These are phyloP conservation scores for Lamellibrachia satsuma DNA, from an alignment of 2,888 invertebrate genomes.

Conservation along the genomic window DNA sequence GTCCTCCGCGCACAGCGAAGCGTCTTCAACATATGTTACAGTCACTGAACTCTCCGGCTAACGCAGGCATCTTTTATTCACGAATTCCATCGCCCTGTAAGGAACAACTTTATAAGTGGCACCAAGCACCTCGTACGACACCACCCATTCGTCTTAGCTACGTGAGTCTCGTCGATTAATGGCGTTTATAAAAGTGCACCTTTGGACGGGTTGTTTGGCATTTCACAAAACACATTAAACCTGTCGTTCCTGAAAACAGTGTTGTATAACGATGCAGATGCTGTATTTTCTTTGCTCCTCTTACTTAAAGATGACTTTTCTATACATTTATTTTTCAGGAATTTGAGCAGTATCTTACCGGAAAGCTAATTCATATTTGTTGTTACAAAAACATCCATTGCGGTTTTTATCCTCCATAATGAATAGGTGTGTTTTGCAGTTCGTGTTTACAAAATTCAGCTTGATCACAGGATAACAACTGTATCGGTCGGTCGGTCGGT, in stretches of 20 bases:
- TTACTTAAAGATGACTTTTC: no score
- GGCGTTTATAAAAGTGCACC: not conserved
- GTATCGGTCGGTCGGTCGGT: not conserved
- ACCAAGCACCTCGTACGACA: not conserved
- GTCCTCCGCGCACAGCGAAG: not conserved
- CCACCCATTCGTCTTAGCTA: not conserved
- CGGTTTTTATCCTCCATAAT: no score
- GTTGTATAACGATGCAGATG: not conserved
- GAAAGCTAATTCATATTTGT: not conserved
- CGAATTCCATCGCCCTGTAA: not conserved
- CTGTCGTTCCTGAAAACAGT: not conserved
- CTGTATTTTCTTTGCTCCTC: no score
- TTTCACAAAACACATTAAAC: not conserved
- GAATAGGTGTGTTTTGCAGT: not conserved
- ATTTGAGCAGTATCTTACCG: not conserved
- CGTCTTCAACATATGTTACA: not conserved
- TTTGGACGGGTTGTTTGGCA: not conserved
- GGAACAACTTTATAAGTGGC: not conserved
- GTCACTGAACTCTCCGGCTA: not conserved
- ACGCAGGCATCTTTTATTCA: not conserved
- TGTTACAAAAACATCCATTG: not conserved
- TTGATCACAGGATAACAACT: not conserved
- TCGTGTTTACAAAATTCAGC: not conserved
- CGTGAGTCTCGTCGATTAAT: not conserved
- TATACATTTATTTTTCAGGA: no score